Base-by-base conservation (phyloP, 2,113 vertebrate species). In the Dipodomys merriami region DNA sequence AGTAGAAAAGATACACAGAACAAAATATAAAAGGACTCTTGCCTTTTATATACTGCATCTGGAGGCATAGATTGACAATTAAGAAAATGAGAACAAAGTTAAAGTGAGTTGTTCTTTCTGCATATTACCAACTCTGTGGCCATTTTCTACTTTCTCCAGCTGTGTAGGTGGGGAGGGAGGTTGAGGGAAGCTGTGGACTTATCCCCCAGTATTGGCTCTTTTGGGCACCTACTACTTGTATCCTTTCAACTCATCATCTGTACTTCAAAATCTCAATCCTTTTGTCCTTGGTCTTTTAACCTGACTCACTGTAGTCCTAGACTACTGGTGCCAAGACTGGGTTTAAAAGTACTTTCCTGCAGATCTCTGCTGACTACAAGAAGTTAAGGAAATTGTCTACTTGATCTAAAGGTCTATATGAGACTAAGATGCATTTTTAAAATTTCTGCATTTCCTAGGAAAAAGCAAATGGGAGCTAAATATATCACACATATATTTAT, bases 261-360 rank as follows among this genome's bases (percentile, higher is more conserved):
- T 15, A 30, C 25, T 78, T 27, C 20, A 62, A 25, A 78, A 9
- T n/a, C 9, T 27, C 64, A 49, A 64, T 39, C 35, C 69, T 27
- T 1, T 0, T 8, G 11, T 35, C 57, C 29, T 53, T 11, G 25
- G 73, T 62, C 30, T n/a, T 79, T 39, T 53, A 12, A 29, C 44
- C 64, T 35, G 6, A 69, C 13, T 74, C 39, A 7, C 15, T 13
- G 5, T 6, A 23, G 30, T n/a, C 25, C 78, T 46, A 22, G 4
- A 35, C 49, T 49, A 39, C 12, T 23, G 33, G n/a, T 77, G 11
- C 79, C 73, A 46, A 80, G 74, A 90, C 73, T 84, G 71, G 16
- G 22, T 62, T 94, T 27, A 81, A 95, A 89, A 82, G 71, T 8
- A 29, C 1, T 49, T 85, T 53, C 57, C 57, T 86, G n/a, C n/a